A percentile compares a stretch with the other conserved stretches of the same genome.
phyloP scores from a whole-genome alignment of 2,113 vertebrate species.

The Campylomormyrus tamandua region DNA sequence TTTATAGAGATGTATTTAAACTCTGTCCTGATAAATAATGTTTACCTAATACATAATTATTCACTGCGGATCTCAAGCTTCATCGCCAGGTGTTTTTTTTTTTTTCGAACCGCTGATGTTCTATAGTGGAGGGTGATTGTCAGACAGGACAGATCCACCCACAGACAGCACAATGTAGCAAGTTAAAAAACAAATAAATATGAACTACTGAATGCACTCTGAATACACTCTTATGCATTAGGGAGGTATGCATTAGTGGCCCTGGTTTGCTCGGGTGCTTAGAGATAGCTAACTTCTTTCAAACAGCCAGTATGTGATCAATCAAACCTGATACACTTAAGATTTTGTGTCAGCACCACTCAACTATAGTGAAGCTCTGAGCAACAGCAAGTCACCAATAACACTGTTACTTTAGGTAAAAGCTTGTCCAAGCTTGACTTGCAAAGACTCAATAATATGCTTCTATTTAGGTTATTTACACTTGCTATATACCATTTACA shows the following conservation, averaged over 20 bases:
- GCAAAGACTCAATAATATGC: not conserved
- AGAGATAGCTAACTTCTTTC: not conserved
- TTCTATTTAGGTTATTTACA: not conserved
- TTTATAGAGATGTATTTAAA: not conserved
- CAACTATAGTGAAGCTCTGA: not conserved
- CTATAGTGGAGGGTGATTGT: not conserved
- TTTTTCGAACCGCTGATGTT: not conserved
- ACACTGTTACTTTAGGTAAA: not conserved
- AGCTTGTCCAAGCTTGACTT: not conserved
- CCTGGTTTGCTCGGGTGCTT: not conserved
- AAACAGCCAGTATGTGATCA: not conserved
- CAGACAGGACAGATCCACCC: not conserved
- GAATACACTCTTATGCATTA: not conserved
- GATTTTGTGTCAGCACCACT: not conserved
- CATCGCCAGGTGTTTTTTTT: not conserved
- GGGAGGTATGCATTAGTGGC: not conserved
- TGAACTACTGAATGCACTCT: not conserved
- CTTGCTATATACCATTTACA: not conserved
- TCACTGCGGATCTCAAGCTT: not conserved
- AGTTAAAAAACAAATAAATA: not conserved
- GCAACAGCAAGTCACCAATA: not conserved
- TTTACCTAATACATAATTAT: not conserved
- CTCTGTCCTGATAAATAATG: not conserved
- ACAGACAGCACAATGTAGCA: not conserved
- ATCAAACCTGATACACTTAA: not conserved